Base-by-base conservation (phyloP, 2,888 invertebrate genomes). In the Amiota communis region DNA sequence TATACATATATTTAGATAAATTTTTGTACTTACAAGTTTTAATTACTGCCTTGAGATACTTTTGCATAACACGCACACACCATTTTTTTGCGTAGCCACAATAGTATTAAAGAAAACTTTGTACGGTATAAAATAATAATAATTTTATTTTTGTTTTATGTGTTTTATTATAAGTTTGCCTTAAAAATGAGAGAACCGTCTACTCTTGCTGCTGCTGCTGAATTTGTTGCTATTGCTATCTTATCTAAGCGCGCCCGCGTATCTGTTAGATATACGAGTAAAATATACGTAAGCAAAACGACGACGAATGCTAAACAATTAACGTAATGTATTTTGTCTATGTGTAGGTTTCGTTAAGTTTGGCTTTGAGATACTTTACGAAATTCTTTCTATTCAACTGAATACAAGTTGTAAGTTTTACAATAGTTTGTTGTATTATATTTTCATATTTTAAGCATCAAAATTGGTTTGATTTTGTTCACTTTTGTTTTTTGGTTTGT, bases 241-340 rank as follows among this genome's bases (percentile, higher is more conserved):
- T 63, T 63, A 63, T 63, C 61, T 63, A 23, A 12, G 46, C 36
- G 36, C 17, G 61, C 13, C 11, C 36, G 36, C 36, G n/a, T 17
- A 17, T 57, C 13, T 57, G 15, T 57, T 57, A 57, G 57, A 57
- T 57, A 57, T 17, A 17, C 57, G 20, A 13, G 9, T 57, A 57
- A 17, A 17, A 15, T 17, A 15, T 57, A 15, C 12, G n/a, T 17
- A 57, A 17, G 15, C 57, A 57, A 57, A 12, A 51, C 53, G n/a
- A 51, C 53, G n/a, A 57, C 57, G 17, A 57, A 57, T 17, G 17
- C 57, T 17, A 15, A 57, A 15, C 15, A 57, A 57, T 57, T 57
- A 15, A 57, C 57, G 12, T 57, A 23, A 1, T 57, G 9, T 20
- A 17, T 15, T 8, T 57, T 17, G n/a, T 51, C 12, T 51, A 51